Evolutionary conservation across 1,140 invertebrate genomes (phyloP).

Genomic region (Drosophila trapezifrons): DNA sequence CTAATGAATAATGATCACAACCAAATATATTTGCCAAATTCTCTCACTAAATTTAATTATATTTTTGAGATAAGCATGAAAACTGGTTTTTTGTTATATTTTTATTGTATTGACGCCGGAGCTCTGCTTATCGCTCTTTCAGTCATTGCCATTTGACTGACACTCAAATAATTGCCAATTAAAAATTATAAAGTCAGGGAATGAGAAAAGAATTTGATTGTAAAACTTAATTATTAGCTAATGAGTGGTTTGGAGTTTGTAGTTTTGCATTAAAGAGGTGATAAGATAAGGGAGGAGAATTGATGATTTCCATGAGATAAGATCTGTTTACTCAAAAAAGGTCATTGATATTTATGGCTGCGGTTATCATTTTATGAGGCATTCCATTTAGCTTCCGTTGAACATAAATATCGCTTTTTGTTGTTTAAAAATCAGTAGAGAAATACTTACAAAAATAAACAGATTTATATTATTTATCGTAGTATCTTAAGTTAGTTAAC

Average conservation of each 20-base stretch:
- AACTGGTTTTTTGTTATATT: constrained; percentile 37
- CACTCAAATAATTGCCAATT: constrained; percentile 23
- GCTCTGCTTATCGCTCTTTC: constrained; percentile 60
- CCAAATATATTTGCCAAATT: constrained; percentile 32
- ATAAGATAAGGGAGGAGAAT: constrained; percentile 14
- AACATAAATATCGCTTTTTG: neutral
- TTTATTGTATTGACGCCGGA: constrained; percentile 16
- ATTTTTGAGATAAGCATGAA: constrained; percentile 7
- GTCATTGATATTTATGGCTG: neutral
- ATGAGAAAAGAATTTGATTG: neutral
- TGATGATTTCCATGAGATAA: constrained; percentile 1
- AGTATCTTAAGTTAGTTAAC: too few species aligned
- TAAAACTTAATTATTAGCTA: neutral
- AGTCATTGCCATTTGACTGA: constrained; percentile 49
- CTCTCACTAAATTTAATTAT: constrained; percentile 11
- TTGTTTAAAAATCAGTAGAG: too few species aligned
- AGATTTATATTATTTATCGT: neutral
- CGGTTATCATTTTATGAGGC: neutral
- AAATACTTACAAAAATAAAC: neutral
- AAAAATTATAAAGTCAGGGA: constrained; percentile 3
- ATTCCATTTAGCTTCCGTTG: accelerated
- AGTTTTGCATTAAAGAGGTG: constrained; percentile 3
- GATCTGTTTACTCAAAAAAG: neutral
- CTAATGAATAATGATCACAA: constrained; percentile 23
- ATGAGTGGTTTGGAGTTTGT: neutral